phyloP scores from a whole-genome alignment of 1,140 invertebrate species.

The Rhyzopertha dominica region DNA sequence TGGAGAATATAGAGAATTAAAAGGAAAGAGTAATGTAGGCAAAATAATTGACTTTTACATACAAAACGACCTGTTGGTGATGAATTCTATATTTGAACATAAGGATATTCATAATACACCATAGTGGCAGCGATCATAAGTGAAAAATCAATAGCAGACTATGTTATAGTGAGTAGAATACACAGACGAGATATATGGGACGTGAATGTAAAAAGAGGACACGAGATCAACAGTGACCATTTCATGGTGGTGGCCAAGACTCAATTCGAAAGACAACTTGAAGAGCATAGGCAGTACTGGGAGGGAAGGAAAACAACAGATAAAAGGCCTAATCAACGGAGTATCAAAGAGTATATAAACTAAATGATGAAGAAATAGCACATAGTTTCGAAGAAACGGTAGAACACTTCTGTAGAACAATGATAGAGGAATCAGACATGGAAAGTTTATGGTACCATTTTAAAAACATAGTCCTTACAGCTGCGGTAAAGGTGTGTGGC shows the following conservation, averaged over 20 bases:
- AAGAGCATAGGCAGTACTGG: background rate
- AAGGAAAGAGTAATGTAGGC: constrained; percentile 11
- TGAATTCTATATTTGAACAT: constrained; percentile 16
- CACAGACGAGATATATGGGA: constrained; percentile 13
- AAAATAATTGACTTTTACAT: constrained; percentile 14
- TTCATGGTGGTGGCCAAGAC: constrained; percentile 15
- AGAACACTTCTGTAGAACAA: constrained; percentile 1
- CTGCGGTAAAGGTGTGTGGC: constrained; percentile 5
- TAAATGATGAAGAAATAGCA: constrained; percentile 5
- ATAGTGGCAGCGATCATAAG: constrained; percentile 16
- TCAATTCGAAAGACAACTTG: background rate
- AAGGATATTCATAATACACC: constrained; percentile 20
- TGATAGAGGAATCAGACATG: background rate
- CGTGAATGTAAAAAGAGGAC: constrained; percentile 19
- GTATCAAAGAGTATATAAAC: constrained; percentile 4
- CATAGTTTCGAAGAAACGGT: background rate
- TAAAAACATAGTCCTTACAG: background rate
- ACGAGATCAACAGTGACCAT: constrained; percentile 23
- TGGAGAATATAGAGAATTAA: constrained; percentile 6
- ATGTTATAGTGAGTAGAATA: constrained; percentile 17
- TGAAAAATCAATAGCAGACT: constrained; percentile 24
- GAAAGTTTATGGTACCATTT: constrained; percentile 2
- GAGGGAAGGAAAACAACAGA: background rate
- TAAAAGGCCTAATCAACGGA: background rate
- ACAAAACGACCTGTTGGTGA: constrained; percentile 10